Evolutionary conservation across 1,140 invertebrate species (phyloP).

Genomic region (Ditylenchus dipsaci): DNA sequence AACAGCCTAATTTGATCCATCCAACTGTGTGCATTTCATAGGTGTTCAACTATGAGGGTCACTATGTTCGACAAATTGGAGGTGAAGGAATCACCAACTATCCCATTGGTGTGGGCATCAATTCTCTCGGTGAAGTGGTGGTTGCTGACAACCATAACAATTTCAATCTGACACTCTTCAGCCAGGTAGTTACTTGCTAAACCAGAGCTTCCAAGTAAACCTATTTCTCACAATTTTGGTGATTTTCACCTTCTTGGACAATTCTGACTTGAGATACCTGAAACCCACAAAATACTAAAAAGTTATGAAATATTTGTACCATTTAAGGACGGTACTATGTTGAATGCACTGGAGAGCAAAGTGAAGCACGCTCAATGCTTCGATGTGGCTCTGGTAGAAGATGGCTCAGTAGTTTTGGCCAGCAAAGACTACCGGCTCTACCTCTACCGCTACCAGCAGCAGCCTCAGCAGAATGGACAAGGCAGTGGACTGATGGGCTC

Average conservation of each 20-base stretch:
- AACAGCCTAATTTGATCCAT: neutral
- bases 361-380: constrained; percentile 99
- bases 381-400: constrained; percentile 96
- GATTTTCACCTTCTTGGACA: neutral
- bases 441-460: constrained; percentile 50
- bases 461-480: constrained; percentile 1
- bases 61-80: constrained; percentile 90
- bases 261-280: too few species aligned
- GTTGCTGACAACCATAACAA: constrained; percentile 99
- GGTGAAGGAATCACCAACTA: constrained; percentile 98
- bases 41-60: constrained; percentile 97
- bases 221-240: neutral
- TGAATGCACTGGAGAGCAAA: constrained; percentile 93
- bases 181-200: constrained; percentile 58
- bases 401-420: constrained; percentile 77
- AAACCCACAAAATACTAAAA: neutral
- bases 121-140: constrained; percentile 81
- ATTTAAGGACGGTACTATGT: constrained; percentile 83
- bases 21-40: neutral
- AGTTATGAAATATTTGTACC: neutral
- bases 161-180: constrained; percentile 90
- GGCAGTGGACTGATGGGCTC: too few species aligned
- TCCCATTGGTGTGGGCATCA: constrained; percentile 97
- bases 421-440: constrained; percentile 83
- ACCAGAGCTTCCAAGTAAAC: neutral